Conservation (phyloP, 2,113 vertebrate genomes). For the Tiliqua scincoides region DNA sequence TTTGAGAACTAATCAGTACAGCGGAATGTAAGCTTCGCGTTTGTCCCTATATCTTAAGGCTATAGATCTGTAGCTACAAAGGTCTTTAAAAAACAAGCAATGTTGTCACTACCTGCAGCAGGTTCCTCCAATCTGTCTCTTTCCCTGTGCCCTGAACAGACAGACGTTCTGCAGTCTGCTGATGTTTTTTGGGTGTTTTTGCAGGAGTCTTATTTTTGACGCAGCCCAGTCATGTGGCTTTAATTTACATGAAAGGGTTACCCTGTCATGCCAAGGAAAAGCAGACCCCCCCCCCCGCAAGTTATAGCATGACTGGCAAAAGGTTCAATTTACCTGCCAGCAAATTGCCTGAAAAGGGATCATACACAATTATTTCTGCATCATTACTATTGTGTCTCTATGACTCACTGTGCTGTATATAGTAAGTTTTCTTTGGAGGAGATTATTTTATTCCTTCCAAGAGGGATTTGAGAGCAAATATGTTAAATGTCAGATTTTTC, state of each 20-base stretch:
- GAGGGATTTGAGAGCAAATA: slow-evolving; percentile 52
- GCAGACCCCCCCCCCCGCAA: fast-evolving
- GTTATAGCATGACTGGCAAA: slow-evolving; percentile 46
- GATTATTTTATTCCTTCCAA: slow-evolving; percentile 62
- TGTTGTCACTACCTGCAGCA: neutral
- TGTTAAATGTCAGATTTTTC: slow-evolving; percentile 42
- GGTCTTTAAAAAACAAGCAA: neutral
- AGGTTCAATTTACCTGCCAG: slow-evolving; percentile 33
- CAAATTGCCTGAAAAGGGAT: slow-evolving; percentile 56
- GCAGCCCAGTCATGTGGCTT: neutral
- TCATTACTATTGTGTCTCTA: slow-evolving; percentile 37
- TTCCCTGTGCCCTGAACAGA: neutral
- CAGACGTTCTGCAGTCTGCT: neutral
- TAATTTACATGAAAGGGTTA: neutral
- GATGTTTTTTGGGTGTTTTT: neutral
- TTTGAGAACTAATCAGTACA: neutral
- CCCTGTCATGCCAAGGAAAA: slow-evolving; percentile 12
- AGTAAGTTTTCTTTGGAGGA: slow-evolving; percentile 53
- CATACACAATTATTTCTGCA: slow-evolving; percentile 45
- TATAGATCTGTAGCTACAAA: neutral
- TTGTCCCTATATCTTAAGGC: neutral
- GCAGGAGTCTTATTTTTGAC: neutral
- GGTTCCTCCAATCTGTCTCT: fast-evolving
- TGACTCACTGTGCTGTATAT: slow-evolving; percentile 68
- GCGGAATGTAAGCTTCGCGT: neutral